Evolutionary conservation across 2,888 invertebrate genomes (phyloP).

Genomic region (Mactromeris polynyma): DNA sequence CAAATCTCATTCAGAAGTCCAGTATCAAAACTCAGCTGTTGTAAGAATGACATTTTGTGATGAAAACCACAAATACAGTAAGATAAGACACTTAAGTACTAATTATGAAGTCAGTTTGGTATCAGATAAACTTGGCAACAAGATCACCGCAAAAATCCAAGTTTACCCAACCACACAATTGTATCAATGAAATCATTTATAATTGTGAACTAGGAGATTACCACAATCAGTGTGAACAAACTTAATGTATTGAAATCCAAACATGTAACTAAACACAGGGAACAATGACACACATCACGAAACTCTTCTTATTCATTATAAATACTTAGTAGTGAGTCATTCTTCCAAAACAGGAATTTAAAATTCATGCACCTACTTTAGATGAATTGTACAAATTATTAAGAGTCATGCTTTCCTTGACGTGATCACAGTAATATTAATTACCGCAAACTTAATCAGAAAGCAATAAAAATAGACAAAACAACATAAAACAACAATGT

Average conservation of each 20-base stretch:
- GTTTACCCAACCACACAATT: conserved; percentile 4
- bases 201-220: background rate
- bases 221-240: background rate
- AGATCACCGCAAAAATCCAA: background rate
- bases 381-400: background rate
- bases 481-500: background rate
- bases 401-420: background rate
- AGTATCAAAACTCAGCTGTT: background rate
- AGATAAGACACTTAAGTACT: background rate
- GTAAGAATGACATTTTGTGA: background rate
- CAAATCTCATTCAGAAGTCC: background rate
- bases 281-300: background rate
- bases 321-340: background rate
- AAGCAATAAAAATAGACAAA: background rate
- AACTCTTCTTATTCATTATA: background rate
- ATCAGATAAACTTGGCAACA: background rate
- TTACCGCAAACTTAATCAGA: background rate
- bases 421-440: background rate
- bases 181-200: background rate
- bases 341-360: conserved; percentile 1
- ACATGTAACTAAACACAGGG: background rate
- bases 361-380: background rate
- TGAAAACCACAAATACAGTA: background rate
- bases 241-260: background rate
- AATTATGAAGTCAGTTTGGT: background rate